phyloP scores from a whole-genome alignment of 2,797 vertebrate genomes.

The Rallus crepitans region DNA sequence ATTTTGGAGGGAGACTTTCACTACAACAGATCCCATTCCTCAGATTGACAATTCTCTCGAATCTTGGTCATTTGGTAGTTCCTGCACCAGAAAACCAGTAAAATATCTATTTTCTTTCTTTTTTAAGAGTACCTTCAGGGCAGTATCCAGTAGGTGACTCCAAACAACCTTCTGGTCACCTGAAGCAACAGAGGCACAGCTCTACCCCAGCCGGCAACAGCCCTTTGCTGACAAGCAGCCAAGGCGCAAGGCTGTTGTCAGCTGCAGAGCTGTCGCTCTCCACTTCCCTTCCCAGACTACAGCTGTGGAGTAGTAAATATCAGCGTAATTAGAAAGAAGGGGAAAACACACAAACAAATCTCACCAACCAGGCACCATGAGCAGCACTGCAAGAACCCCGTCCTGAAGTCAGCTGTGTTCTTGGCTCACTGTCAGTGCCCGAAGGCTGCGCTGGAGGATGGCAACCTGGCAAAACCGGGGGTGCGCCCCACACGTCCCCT shows the following conservation, averaged over 20 bases:
- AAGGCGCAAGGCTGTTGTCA: slow-evolving; percentile 13
- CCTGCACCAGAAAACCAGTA: not conserved
- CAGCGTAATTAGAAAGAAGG: slow-evolving; percentile 7
- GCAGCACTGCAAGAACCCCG: not conserved
- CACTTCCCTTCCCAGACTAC: slow-evolving; percentile 16
- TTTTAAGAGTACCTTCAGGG: not conserved
- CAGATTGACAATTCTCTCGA: not conserved
- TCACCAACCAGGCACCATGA: not conserved
- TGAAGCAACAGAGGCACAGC: not conserved
- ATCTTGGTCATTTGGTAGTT: not conserved
- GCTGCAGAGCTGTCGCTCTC: not conserved
- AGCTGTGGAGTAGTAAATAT: slow-evolving; percentile 50
- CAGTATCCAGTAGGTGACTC: not conserved
- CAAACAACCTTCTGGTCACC: not conserved
- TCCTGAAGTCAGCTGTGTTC: not conserved
- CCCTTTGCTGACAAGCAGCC: slow-evolving; percentile 16
- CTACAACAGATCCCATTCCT: not conserved
- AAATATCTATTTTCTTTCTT: not conserved
- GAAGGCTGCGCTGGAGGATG: not conserved
- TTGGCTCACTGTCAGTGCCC: not conserved
- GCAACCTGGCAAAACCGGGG: not conserved
- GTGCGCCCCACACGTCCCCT: fast-evolving
- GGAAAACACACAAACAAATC: slow-evolving; percentile 43
- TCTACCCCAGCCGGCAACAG: not conserved
- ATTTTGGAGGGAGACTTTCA: not conserved